A percentile compares a stretch with the other conserved stretches of the same genome.
phyloP scores from a whole-genome alignment of 2,113 vertebrate genomes.

The Benitochromis conjunctus region DNA sequence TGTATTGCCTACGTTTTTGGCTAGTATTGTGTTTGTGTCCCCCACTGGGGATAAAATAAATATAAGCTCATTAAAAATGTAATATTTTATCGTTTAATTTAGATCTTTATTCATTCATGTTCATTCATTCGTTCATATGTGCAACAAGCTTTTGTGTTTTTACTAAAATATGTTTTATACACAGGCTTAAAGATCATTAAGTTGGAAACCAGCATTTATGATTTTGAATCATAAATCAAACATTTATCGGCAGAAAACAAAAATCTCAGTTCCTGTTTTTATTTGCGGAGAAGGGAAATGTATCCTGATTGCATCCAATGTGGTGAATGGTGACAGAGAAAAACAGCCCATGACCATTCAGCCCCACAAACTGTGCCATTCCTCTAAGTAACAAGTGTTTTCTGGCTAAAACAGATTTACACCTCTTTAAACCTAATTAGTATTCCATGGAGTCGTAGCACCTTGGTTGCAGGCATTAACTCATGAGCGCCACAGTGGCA shows the following conservation, averaged over 20 bases:
- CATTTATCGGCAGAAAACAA: not conserved
- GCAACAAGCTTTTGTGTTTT: not conserved
- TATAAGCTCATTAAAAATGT: not conserved
- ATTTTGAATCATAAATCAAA: not conserved
- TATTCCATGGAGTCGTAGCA: slow-evolving; percentile 39
- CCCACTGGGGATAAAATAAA: not conserved
- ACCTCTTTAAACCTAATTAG: slow-evolving; percentile 51
- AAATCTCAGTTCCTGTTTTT: not conserved
- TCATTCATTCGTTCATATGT: not conserved
- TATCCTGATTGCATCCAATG: not conserved
- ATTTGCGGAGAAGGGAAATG: not conserved
- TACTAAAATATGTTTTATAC: not conserved
- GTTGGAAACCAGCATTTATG: not conserved
- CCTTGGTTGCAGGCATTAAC: not conserved
- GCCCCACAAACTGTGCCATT: slow-evolving; percentile 42
- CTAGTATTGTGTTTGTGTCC: not conserved
- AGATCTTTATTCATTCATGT: not conserved
- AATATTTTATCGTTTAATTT: not conserved
- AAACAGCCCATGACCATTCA: slow-evolving; percentile 48
- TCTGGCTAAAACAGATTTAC: slow-evolving; percentile 61
- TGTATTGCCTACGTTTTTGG: not conserved
- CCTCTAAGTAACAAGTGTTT: slow-evolving; percentile 39
- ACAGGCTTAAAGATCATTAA: not conserved
- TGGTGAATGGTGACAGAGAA: slow-evolving; percentile 1
- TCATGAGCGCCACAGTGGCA: not conserved